Evolutionary conservation across 2,113 vertebrate species (phyloP), one percentile per base, ranked within the genome.

Genomic region (Megaceryle maxima): DNA sequence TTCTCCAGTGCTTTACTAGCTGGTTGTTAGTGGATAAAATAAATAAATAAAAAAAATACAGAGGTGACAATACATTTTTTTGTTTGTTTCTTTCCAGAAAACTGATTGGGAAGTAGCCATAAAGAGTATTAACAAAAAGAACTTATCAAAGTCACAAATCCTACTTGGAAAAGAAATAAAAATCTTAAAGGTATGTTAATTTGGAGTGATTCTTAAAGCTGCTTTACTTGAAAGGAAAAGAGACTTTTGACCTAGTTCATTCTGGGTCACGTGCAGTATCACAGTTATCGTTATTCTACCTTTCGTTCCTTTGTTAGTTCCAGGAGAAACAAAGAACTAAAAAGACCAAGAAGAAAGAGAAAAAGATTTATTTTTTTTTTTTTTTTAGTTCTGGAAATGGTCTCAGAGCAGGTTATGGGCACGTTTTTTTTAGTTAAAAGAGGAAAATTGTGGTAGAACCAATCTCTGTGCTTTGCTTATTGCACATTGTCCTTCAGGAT

Each of bases 121-220:
- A 97, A 99, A 99, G 98, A 99, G 99, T 98, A 99, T 99, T 94
- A 99, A 99, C 98, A 99, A 99, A 98, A 99, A 99, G 98, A 99
- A 99, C 97, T 97, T 99, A 96, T 99, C 99, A 44, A 99, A 99
- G 97, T 99, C 99, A 92, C 99, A 99, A 98, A 98, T 99, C 97
- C 98, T 99, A 41, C 99, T 99, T 95, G 99, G 99, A 95, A 99
- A 99, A 98, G 99, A 99, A 98, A 99, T 99, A 94, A 99, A 99
- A 98, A 99, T 99, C 97, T 98, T 99, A 93, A 99, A 99, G 99
- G 99, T 99, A 96, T 97, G 96, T 94, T 96, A 89, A 90, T 87
- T 90, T 94, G 86, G 43, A 81, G 55, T 91, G 86, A 80, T 91
- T 96, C 90, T 92, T 79, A 90, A 91, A 95, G 83, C 92, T 92